Base-by-base conservation (phyloP, 2,113 vertebrate genomes). In the Pelusios castaneus region DNA sequence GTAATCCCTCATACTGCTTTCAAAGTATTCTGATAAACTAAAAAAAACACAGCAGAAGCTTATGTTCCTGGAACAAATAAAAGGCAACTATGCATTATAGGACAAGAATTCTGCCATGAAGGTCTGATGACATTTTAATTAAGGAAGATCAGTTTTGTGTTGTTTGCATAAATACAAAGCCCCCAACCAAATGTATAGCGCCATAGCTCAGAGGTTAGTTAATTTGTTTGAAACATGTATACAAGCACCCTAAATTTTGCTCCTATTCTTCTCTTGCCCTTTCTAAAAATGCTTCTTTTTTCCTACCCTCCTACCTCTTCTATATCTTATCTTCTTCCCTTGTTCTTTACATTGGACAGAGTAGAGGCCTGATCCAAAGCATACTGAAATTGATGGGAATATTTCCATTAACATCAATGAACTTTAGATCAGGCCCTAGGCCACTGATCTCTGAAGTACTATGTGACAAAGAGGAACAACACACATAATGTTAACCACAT, bases 21-120 rank as follows among this genome's bases (percentile, higher is more conserved):
- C 83, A 56, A 92, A 94, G 82, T 85, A 49, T 29, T 34, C 45
- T 0, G 1, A 49, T 88, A 82, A 43, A 73, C 78, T 27, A 84
- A 86, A 52, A 82, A n/a, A 56, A 80, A 89, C 31, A 52, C 34
- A 56, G 52, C 2, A 25, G 2, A n/a, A 47, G 34, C 17, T 22
- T 67, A 56, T 19, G n/a, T 75, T 87, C 89, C 87, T 55, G 80
- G 55, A 80, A 82, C 84, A 94, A 94, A 92, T 84, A 80, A 47
- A 82, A n/a, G 49, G 80, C 76, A 38, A 19, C n/a, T 49, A 19
- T 47, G 34, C 29, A 1, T 83, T 83, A 34, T n/a, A 77, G 51
- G 93, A 49, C 31, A 11, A 52, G 11, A 31, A 4, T 60, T 29
- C 43, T 19, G 3, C 11, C 54, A 3, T 2, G 4, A 63, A 73